Evolutionary conservation across 2,888 invertebrate species (phyloP).

Genomic region (Drosophila demipolita): DNA sequence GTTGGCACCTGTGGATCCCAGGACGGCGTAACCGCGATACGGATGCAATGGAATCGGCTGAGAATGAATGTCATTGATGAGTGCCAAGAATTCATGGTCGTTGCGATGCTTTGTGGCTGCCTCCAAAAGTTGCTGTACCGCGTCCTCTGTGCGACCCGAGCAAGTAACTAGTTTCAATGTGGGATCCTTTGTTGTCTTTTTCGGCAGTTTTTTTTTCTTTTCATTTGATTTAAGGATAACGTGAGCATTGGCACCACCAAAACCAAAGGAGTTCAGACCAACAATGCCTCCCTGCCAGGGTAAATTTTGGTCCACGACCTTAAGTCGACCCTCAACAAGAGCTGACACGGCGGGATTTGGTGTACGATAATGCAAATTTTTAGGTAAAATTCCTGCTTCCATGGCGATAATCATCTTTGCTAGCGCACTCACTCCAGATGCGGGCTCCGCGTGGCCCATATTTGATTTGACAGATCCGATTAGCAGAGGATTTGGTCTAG

Average conservation of each 20-base stretch:
- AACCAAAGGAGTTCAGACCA: constrained; percentile 99
- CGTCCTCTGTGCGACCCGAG: constrained; percentile 94
- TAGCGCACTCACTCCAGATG: constrained; percentile 95
- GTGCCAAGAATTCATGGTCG: constrained; percentile 90
- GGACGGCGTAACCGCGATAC: constrained; percentile 92
- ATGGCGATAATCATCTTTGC: constrained; percentile 97
- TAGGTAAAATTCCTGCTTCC: constrained; percentile 95
- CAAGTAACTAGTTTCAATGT: constrained; percentile 88
- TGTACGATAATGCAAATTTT: constrained; percentile 93
- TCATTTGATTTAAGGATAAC: constrained; percentile 92
- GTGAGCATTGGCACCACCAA: constrained; percentile 98
- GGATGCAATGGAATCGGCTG: constrained; percentile 90
- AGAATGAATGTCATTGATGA: constrained; percentile 91
- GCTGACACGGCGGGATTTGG: constrained; percentile 97
- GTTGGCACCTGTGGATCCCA: constrained; percentile 86
- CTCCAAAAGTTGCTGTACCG: constrained; percentile 89
- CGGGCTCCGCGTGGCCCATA: constrained; percentile 99
- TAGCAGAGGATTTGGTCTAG: constrained; percentile 91
- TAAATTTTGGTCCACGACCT: constrained; percentile 93
- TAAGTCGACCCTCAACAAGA: constrained; percentile 93
- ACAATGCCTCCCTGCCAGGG: constrained; percentile 95
- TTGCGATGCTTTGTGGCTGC: constrained; percentile 87
- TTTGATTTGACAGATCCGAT: constrained; percentile 99
- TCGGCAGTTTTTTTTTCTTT: constrained; percentile 87
- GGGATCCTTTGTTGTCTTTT: constrained; percentile 7